Base-by-base conservation (phyloP, 2,797 vertebrate species). In the Takifugu ocellatus region DNA sequence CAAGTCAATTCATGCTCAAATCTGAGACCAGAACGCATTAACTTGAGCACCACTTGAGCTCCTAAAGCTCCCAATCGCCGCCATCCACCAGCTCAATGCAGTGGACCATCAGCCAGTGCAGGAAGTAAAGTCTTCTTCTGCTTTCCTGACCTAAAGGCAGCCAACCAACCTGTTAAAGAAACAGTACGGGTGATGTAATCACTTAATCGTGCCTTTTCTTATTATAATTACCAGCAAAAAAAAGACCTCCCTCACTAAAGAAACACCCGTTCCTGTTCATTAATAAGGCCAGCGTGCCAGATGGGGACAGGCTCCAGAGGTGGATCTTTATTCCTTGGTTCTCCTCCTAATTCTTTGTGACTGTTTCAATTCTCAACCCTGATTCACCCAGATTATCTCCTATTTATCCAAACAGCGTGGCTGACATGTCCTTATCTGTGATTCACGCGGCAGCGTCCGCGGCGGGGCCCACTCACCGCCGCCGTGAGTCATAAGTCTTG, bases 351-450 rank as follows among this genome's bases (percentile, higher is more conserved):
- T 14, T 29, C 12, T 39, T 39, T 14, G 14, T 12, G 12, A 12
- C 36, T 60, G 53, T 24, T 5, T 54, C 63, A 2, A 54, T 51
- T 64, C 62, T 54, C 43, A 25, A 4, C 49, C 10, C 48, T 15
- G 53, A 54, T 72, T 63, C 21, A 7, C 25, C 33, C n/a, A 26
- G 44, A 69, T 25, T 15, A 54, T 72, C 56, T 52, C 7, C 39
- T 33, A 17, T 66, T 60, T 44, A 6, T 55, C n/a, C n/a, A 26
- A 63, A 72, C 6, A 27, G 56, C 58, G 73, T 65, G 46, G 27
- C 21, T 74, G 77, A 75, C 75, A 79, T 54, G 62, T 3, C 63
- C 75, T 79, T 65, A 51, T 71, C 71, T 66, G 48, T 48, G 26
- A 56, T 65, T 44, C 56, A 56, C 27, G 17, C 49, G 11, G 33